These are phyloP conservation scores for Uropsilus gracilis DNA, from an alignment of 2,113 vertebrate species.

Conservation along the genomic window DNA sequence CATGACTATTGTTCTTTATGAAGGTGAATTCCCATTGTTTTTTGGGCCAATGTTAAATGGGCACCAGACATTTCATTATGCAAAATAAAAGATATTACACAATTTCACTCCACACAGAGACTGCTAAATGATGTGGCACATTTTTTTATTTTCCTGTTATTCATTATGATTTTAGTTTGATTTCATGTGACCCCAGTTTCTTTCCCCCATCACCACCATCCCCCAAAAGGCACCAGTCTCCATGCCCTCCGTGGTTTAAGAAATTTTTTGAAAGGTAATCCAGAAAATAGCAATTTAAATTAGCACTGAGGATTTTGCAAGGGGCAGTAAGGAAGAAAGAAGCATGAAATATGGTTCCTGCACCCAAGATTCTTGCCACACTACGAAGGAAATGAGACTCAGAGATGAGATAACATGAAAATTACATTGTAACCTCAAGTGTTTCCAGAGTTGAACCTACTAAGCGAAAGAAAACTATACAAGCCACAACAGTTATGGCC, in stretches of 20 bases:
- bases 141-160: neutral
- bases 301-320: neutral
- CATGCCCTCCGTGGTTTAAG: neutral
- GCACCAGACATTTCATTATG: neutral
- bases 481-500: neutral
- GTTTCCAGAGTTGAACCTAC: neutral
- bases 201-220: neutral
- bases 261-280: neutral
- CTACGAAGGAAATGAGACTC: neutral
- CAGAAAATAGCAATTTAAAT: neutral
- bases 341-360: neutral
- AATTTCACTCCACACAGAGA: neutral
- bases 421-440: neutral
- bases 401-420: neutral
- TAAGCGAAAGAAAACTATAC: no score
- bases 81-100: neutral
- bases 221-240: neutral
- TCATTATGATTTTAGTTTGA: neutral
- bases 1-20: neutral
- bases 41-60: neutral
- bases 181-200: neutral
- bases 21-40: constrained; percentile 32
- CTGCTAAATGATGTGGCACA: neutral
- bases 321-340: neutral
- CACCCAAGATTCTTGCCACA: neutral